phyloP scores from a whole-genome alignment of 2,888 invertebrate genomes.

The Auanema sp. region DNA sequence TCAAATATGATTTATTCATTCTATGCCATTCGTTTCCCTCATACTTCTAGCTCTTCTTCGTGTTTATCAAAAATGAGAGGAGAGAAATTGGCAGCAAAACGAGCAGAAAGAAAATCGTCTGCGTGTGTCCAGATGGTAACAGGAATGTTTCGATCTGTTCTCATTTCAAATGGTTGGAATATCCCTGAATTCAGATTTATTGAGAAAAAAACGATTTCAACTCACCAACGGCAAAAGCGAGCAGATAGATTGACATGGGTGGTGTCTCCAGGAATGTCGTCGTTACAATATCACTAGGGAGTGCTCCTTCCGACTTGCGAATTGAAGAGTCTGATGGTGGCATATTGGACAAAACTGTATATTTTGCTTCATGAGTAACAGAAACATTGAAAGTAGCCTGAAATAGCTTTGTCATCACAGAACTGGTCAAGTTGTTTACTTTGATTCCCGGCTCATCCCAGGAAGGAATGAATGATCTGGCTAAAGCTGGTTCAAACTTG shows the following conservation, averaged over 20 bases:
- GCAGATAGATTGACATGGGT: conserved; percentile 66
- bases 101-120: conserved; percentile 43
- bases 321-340: conserved; percentile 5
- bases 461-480: conserved; percentile 57
- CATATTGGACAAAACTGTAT: conserved; percentile 39
- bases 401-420: not conserved
- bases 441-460: conserved; percentile 61
- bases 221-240: conserved; percentile 62
- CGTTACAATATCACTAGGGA: conserved; percentile 12
- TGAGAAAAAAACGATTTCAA: conserved; percentile 3
- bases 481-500: conserved; percentile 61
- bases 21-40: not conserved
- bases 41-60: conserved; percentile 54
- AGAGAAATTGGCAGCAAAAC: conserved; percentile 56
- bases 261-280: conserved; percentile 64
- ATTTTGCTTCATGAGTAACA: conserved; percentile 35
- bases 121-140: conserved; percentile 55
- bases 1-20: conserved; percentile 15
- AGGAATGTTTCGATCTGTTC: conserved; percentile 51
- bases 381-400: conserved; percentile 57
- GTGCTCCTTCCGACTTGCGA: conserved; percentile 10
- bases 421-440: not conserved
- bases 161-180: conserved; percentile 51
- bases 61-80: conserved; percentile 55
- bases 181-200: conserved; percentile 38